Evolutionary conservation across 1,140 invertebrate genomes (phyloP), one percentile per base, ranked within the genome.

Genomic region (Drosophila gunungcola): DNA sequence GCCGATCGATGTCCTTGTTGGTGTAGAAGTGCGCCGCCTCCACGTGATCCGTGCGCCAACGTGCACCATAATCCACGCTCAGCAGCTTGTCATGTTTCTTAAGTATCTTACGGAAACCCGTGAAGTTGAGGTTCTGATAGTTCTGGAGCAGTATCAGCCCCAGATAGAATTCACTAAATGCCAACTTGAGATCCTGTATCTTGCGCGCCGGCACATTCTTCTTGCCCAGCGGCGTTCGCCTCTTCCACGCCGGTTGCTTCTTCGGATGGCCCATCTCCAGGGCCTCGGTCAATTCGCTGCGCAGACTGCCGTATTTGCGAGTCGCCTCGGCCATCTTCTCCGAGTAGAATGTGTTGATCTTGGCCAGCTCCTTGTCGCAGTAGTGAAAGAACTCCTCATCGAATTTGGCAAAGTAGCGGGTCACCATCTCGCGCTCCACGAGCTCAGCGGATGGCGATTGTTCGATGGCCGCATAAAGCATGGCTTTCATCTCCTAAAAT

Each of bases 81-180:
- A 95, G 88, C 68, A 95, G 48, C 93, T 98, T 98, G 91, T 98
- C 97, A 93, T 98, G 97, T 92, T 98, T 98, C 91, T 98, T 98
- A 12, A 98, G 93, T 72, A 98, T 98, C 91, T 98, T 98, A 51
- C 97, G 93, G 92, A 98, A 98, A 0, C 98, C 97, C 10, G 97
- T 98, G 74, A 97, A 97, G 93, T 98, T 98, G 2, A 98, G 93
- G 82, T 97, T 97, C 89, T 95, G 95, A 80, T 95, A 95, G 78
- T 95, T 95, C 85, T 95, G 95, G 21, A 94, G 93, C 7, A 98
- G 93, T 80, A 98, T 97, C 6, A 98, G 86, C 84, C 96, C 97
- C 3, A 98, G 94, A 93, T 98, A 98, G 91, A 98, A 98, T 93
- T 98, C 97, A 79, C 96, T 97, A 92, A 97, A 98, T 34, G 97